phyloP scores from a whole-genome alignment of 2,113 vertebrate species.

The Pedetes capensis region DNA sequence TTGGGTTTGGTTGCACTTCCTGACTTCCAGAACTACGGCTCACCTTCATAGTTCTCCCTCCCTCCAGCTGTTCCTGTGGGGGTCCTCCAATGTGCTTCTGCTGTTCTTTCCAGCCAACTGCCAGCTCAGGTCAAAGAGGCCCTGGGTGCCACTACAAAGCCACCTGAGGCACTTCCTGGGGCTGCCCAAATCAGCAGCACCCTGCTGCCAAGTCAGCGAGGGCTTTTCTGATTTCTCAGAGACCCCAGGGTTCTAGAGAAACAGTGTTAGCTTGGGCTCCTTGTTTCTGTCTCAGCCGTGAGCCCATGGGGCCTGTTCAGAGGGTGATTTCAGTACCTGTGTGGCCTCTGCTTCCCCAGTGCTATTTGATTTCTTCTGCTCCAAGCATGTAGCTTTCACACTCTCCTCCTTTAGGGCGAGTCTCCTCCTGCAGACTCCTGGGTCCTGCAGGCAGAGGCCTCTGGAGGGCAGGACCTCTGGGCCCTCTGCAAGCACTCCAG shows the following conservation, averaged over 20 bases:
- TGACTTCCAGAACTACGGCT: not conserved
- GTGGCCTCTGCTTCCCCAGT: not conserved
- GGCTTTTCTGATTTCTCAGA: not conserved
- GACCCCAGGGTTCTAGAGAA: not conserved
- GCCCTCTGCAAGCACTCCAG: too few species aligned
- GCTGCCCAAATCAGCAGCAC: not conserved
- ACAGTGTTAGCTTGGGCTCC: not conserved
- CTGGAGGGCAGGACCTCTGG: not conserved
- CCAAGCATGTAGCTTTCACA: not conserved
- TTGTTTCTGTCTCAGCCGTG: not conserved
- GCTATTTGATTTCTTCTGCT: not conserved
- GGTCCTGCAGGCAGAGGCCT: not conserved
- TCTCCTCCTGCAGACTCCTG: not conserved
- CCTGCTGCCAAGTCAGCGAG: not conserved
- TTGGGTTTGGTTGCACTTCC: not conserved
- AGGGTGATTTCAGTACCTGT: not conserved
- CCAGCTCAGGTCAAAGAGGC: not conserved
- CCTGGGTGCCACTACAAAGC: not conserved
- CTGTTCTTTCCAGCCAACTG: not conserved
- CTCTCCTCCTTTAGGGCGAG: not conserved
- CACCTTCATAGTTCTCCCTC: not conserved
- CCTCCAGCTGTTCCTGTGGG: not conserved
- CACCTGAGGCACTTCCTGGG: accelerated
- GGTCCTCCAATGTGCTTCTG: not conserved
- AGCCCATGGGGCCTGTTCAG: not conserved